Percentiles rank a stretch among this genome's conserved stretches.
Conservation (phyloP, 2,113 vertebrate genomes). For the Argyrosomus japonicus region DNA sequence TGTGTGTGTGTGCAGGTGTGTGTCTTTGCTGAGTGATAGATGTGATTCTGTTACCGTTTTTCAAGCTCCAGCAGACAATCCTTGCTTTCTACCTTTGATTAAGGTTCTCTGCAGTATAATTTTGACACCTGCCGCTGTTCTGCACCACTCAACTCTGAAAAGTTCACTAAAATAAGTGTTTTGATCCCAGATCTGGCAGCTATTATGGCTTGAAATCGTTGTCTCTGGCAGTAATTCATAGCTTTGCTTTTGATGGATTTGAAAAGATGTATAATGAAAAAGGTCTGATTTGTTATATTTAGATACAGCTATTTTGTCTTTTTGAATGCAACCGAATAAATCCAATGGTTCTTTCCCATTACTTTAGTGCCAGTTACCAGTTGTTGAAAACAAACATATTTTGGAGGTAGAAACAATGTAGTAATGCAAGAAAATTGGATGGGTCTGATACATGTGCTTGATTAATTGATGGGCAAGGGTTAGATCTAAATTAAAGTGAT, state of each 20-base stretch:
- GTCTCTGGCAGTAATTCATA: conserved; percentile 66
- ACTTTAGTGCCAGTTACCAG: conserved; percentile 24
- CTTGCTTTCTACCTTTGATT: conserved; percentile 66
- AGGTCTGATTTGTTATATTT: conserved; percentile 61
- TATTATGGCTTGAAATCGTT: conserved; percentile 68
- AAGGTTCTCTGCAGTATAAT: conserved; percentile 47
- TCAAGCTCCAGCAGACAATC: conserved; percentile 44
- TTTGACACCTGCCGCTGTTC: conserved; percentile 68
- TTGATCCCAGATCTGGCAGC: conserved; percentile 69
- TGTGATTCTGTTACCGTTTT: conserved; percentile 43
- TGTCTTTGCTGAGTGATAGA: conserved; percentile 49
- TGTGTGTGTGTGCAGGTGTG: not conserved
- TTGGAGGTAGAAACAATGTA: conserved; percentile 14
- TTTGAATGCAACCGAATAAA: conserved; percentile 31
- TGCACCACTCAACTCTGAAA: conserved; percentile 59
- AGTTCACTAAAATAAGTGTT: conserved; percentile 67
- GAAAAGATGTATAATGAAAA: conserved; percentile 42
- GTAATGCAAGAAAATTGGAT: conserved; percentile 13
- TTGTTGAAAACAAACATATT: conserved; percentile 37
- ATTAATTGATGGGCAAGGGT: conserved; percentile 35
- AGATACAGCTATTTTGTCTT: conserved; percentile 34
- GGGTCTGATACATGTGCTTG: conserved; percentile 21
- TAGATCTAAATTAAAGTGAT: conserved; percentile 27
- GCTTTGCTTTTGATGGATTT: conserved; percentile 62
- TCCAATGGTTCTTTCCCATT: conserved; percentile 17